Base-by-base conservation (phyloP, 2,113 vertebrate genomes). In the Isurus oxyrinchus region DNA sequence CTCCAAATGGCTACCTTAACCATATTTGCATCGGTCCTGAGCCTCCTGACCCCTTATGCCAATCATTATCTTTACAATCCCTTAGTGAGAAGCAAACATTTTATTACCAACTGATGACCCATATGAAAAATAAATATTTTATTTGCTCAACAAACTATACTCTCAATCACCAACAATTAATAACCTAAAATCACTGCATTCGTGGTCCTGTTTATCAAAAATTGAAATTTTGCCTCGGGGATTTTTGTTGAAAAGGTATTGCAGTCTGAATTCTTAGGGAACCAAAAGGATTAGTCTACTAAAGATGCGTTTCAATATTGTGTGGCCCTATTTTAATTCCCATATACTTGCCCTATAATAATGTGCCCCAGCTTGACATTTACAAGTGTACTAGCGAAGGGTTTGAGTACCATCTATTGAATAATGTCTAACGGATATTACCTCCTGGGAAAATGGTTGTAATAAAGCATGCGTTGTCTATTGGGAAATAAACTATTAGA, bases 401-500 rank as follows among this genome's bases (percentile, higher is more conserved):
- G 13, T 95, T 44, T 95, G n/a, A 67, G 66, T 53, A 25, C 2
- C 25, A 95, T 31, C 3, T 66, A 76, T 53, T 95, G 55, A 95
- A 53, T 55, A 76, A 95, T 16, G 49, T 72, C 66, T 69, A 55
- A 19, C 40, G 72, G 94, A 55, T 72, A 55, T 55, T 76, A 95
- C n/a, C 76, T 55, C 67, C 53, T 27, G 67, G 66, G 40, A 55
- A 95, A 95, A 49, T 53, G 40, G 76, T 31, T 95, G 55, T 95
- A 35, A 76, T 72, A 95, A 95, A 95, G 94, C 67, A 72, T 31
- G 67, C 31, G 67, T 31, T 95, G 67, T 53, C 49, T 72, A 95
- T 95, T 94, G 94, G 94, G 94, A 95, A 95, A 95, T 95, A 95
- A 95, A 5, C 67, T 53, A 95, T 95, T 55, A 95, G 66, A 76